Evolutionary conservation across 2,888 invertebrate genomes (phyloP).

Genomic region (Netelia melanura): DNA sequence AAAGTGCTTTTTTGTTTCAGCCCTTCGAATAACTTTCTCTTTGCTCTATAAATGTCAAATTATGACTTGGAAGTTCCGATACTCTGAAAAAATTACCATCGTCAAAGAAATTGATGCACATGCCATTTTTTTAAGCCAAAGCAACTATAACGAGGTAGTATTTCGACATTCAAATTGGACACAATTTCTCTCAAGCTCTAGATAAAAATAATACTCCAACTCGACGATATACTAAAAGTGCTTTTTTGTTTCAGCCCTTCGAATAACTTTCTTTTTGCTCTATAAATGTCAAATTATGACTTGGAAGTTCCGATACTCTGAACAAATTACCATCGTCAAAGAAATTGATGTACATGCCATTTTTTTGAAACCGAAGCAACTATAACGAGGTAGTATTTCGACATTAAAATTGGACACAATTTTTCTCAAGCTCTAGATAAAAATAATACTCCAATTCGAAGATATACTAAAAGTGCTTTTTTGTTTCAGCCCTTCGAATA

Average conservation of each 20-base stretch:
- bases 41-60: not conserved
- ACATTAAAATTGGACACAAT: not conserved
- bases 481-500: slow-evolving; percentile 2
- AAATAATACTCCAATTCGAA: not conserved
- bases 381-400: no score
- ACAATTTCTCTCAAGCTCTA: not conserved
- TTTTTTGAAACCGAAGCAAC: no score
- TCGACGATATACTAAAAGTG: not conserved
- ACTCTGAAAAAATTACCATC: not conserved
- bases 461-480: slow-evolving; percentile 3
- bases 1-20: not conserved
- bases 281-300: not conserved
- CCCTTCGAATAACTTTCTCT: slow-evolving; percentile 15
- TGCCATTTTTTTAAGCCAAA: no score
- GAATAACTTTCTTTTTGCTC: slow-evolving; percentile 23
- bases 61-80: not conserved
- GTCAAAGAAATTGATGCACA: no score
- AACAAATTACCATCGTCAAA: not conserved
- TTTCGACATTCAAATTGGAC: no score
- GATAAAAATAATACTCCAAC: not conserved
- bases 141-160: no score
- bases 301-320: not conserved
- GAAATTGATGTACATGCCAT: no score
- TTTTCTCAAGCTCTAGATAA: not conserved
- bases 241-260: not conserved